A percentile compares a stretch with the other conserved stretches of the same genome.
Conservation (phyloP, 2,113 vertebrate genomes). For the Hipposideros armiger region DNA sequence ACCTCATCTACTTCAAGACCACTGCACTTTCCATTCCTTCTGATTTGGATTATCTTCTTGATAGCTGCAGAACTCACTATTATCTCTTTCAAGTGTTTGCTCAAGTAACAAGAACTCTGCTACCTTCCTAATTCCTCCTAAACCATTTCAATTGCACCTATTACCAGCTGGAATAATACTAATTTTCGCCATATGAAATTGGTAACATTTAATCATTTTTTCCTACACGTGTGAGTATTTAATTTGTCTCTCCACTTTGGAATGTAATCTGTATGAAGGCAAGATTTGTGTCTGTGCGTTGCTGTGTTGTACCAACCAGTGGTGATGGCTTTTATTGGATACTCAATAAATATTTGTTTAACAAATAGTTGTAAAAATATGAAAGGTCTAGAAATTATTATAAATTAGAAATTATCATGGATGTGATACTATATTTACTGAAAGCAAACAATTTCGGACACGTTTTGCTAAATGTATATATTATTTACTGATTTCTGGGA, state of each 20-base stretch:
- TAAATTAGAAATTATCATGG: not conserved
- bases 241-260: not conserved
- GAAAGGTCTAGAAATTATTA: not conserved
- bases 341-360: not conserved
- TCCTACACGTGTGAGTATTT: not conserved
- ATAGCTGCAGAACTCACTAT: not conserved
- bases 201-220: not conserved
- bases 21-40: not conserved
- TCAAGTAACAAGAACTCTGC: not conserved
- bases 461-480: not conserved
- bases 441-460: not conserved
- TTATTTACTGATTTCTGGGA: not conserved
- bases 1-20: not conserved
- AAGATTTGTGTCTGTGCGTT: not conserved
- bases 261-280: not conserved
- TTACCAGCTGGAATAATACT: not conserved
- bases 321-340: not conserved
- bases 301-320: no score
- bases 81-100: not conserved
- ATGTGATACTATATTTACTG: not conserved
- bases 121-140: not conserved
- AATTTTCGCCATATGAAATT: not conserved
- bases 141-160: not conserved
- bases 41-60: not conserved
- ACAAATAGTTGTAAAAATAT: not conserved